Evolutionary conservation across 2,888 invertebrate species (phyloP).

Genomic region (Hirtodrosophila duncani): DNA sequence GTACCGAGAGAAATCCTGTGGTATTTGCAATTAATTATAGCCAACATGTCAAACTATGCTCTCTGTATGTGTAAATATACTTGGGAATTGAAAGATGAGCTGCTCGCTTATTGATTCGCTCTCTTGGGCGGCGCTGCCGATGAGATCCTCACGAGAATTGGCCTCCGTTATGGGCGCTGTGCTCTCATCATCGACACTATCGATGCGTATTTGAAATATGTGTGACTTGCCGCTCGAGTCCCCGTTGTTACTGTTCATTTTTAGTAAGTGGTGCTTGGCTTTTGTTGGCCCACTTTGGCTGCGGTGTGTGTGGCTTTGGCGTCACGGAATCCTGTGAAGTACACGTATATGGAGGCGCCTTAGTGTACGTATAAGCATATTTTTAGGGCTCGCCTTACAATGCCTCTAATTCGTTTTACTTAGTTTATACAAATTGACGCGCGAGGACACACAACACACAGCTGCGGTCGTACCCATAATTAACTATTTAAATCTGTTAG

Average conservation of each 20-base stretch:
- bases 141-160: conserved; percentile 74
- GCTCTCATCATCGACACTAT: conserved; percentile 69
- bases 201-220: conserved; percentile 66
- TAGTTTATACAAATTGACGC: conserved; percentile 20
- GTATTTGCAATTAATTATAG: too few species aligned
- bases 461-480: conserved; percentile 42
- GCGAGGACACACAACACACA: conserved; percentile 14
- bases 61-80: too few species aligned
- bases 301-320: conserved; percentile 5
- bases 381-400: conserved; percentile 9
- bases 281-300: conserved; percentile 5
- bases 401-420: conserved; percentile 36
- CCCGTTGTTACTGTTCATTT: conserved; percentile 46
- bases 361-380: background rate
- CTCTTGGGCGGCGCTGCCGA: conserved; percentile 49
- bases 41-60: too few species aligned
- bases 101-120: conserved; percentile 33
- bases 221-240: conserved; percentile 38
- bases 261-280: conserved; percentile 9
- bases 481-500: conserved; percentile 37
- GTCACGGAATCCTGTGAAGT: conserved; percentile 25
- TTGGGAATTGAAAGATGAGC: conserved; percentile 57
- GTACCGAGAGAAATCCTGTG: conserved; percentile 76
- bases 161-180: conserved; percentile 68
- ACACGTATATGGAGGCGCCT: conserved; percentile 7